phyloP scores from a whole-genome alignment of 2,888 invertebrate species.

The Lucinisca nassula region DNA sequence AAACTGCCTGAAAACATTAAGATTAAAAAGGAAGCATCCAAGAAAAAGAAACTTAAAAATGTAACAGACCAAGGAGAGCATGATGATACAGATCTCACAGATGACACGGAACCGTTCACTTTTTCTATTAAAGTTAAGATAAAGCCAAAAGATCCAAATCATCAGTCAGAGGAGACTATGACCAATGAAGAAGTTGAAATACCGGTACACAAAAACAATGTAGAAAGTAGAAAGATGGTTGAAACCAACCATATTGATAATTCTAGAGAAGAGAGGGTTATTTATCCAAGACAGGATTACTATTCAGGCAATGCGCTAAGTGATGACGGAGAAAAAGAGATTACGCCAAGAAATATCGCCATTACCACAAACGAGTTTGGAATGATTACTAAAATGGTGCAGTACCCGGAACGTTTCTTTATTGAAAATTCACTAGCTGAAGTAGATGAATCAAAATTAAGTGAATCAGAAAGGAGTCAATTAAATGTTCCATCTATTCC shows the following conservation, averaged over 20 bases:
- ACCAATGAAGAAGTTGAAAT: not conserved
- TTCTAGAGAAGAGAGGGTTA: not conserved
- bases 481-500: not conserved
- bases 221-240: not conserved
- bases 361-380: conserved; percentile 48
- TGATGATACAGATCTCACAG: conserved; percentile 7
- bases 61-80: not conserved
- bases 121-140: conserved; percentile 63
- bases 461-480: not conserved
- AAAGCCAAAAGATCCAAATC: conserved; percentile 45
- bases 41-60: not conserved
- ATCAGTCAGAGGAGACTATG: not conserved
- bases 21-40: not conserved
- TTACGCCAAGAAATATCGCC: conserved; percentile 40
- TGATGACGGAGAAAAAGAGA: conserved; percentile 14
- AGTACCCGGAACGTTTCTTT: conserved; percentile 56
- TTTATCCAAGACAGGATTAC: not conserved
- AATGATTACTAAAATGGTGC: conserved; percentile 47
- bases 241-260: not conserved
- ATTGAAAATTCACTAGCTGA: conserved; percentile 39
- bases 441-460: conserved; percentile 20
- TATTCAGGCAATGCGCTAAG: not conserved
- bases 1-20: not conserved
- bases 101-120: conserved; percentile 63
- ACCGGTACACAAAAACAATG: not conserved